Evolutionary conservation across 2,797 vertebrate genomes (phyloP).

Genomic region (Scleropages formosus): DNA sequence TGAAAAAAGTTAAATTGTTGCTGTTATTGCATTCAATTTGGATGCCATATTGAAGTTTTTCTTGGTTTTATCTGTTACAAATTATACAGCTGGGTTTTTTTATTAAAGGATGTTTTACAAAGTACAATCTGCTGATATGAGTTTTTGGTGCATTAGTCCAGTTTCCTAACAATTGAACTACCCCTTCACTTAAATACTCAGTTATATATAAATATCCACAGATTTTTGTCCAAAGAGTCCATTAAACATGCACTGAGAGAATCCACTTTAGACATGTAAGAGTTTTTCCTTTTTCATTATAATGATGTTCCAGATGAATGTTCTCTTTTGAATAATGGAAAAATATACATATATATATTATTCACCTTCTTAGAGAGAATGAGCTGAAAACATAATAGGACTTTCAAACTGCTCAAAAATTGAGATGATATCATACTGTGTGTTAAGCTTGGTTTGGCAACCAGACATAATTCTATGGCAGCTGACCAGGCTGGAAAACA

Average conservation of each 20-base stretch:
- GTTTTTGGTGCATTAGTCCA: background rate
- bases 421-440: conserved; percentile 45
- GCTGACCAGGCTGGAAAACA: conserved; percentile 23
- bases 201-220: conserved; percentile 3
- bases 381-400: conserved; percentile 43
- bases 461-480: conserved; percentile 21
- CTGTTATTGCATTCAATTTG: background rate
- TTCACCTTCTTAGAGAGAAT: conserved; percentile 36
- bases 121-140: background rate
- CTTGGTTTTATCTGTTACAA: conserved; percentile 13
- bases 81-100: too few relatives aligned
- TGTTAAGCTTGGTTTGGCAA: conserved; percentile 42
- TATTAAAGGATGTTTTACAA: too few relatives aligned
- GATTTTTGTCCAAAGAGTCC: background rate
- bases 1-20: too few relatives aligned
- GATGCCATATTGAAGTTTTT: background rate
- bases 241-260: too few relatives aligned
- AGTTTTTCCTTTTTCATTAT: too few relatives aligned
- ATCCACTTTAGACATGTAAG: too few relatives aligned
- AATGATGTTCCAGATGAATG: background rate
- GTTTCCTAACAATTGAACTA: conserved; percentile 9
- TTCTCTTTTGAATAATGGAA: conserved; percentile 45
- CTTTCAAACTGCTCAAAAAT: conserved; percentile 33
- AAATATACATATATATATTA: conserved; percentile 41
- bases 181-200: background rate